phyloP scores from a whole-genome alignment of 2,797 vertebrate species.

The Cynodonichthys magdalenae region DNA sequence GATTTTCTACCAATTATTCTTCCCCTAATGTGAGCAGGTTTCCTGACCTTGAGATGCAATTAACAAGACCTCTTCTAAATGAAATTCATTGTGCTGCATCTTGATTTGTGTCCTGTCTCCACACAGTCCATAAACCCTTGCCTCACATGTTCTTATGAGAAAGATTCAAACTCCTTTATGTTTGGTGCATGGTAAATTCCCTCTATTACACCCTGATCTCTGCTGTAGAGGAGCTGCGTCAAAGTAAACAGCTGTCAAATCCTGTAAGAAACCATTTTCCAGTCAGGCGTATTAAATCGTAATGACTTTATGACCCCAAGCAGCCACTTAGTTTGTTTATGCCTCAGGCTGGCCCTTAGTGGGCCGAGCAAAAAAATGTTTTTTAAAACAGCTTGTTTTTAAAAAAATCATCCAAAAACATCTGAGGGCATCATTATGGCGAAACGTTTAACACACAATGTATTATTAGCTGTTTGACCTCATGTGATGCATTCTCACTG shows the following conservation, averaged over 20 bases:
- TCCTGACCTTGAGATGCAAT: too few relatives aligned
- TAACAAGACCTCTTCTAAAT: too few relatives aligned
- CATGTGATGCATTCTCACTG: conserved; percentile 7
- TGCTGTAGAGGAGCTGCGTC: neutral
- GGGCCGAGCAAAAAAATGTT: conserved; percentile 6
- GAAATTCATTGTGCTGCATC: too few relatives aligned
- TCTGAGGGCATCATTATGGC: conserved; percentile 1
- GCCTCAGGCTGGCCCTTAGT: conserved; percentile 8
- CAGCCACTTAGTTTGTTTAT: conserved; percentile 34
- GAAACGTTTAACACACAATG: conserved; percentile 10
- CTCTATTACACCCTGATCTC: neutral
- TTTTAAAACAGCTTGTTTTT: neutral
- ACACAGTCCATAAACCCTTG: too few relatives aligned
- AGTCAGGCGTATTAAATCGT: conserved; percentile 17
- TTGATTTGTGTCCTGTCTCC: too few relatives aligned
- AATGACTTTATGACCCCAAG: conserved; percentile 16
- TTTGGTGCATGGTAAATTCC: neutral
- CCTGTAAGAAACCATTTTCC: neutral
- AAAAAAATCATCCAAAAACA: conserved; percentile 18
- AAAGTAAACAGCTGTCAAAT: conserved; percentile 5
- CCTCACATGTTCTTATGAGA: too few relatives aligned
- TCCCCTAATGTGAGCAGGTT: neutral
- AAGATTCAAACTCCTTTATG: neutral
- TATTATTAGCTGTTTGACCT: conserved; percentile 13
- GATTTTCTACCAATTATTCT: too few relatives aligned